Percentiles rank a stretch among this genome's conserved stretches.
These are phyloP conservation scores for Pelecanus crispus DNA, from an alignment of 2,113 vertebrate species.

Conservation along the genomic window DNA sequence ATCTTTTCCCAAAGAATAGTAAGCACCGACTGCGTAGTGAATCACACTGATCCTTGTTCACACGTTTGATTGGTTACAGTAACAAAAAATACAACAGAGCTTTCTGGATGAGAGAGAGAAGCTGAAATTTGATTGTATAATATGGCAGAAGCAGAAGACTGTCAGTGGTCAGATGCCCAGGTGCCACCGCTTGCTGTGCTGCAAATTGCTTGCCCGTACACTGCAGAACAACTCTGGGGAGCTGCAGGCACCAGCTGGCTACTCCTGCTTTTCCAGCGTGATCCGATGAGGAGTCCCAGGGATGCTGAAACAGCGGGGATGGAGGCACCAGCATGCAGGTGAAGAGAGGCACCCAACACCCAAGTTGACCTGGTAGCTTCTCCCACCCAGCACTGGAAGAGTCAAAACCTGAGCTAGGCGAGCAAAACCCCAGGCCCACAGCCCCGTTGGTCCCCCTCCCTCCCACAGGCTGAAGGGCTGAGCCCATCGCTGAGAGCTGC, in stretches of 20 bases:
- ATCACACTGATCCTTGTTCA: background rate
- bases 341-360: background rate
- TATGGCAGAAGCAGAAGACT: background rate
- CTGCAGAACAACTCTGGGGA: background rate
- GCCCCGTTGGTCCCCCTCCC: too few relatives aligned
- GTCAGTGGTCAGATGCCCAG: too few relatives aligned
- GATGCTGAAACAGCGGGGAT: background rate
- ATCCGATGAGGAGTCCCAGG: background rate
- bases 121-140: background rate
- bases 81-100: background rate
- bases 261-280: background rate
- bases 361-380: background rate
- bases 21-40: background rate
- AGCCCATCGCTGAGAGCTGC: background rate
- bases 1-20: background rate
- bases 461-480: background rate
- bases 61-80: background rate
- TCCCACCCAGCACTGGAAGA: background rate
- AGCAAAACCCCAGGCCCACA: rapidly evolving
- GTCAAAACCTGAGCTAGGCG: background rate
- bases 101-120: background rate
- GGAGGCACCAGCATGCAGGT: background rate
- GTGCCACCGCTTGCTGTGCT: background rate
- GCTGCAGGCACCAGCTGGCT: background rate
- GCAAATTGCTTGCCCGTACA: too few relatives aligned